phyloP scores from a whole-genome alignment of 1,140 invertebrate genomes.

The Varroa destructor region DNA sequence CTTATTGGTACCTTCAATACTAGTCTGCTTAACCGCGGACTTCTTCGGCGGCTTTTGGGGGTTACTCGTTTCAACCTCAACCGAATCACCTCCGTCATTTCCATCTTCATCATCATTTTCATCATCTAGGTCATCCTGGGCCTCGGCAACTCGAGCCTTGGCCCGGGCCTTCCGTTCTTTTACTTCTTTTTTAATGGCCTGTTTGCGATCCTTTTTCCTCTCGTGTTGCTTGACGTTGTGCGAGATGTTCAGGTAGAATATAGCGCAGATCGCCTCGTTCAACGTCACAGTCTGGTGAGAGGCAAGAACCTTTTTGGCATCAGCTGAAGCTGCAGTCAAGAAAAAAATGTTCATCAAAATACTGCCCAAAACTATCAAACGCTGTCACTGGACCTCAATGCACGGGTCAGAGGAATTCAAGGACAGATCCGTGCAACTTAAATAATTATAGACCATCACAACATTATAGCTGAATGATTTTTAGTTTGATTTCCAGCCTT shows the following conservation, averaged over 20 bases:
- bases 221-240: conserved; percentile 24
- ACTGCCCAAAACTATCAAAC: no score
- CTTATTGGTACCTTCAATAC: not conserved
- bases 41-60: not conserved
- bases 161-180: not conserved
- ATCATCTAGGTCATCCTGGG: not conserved
- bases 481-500: no score
- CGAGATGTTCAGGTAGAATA: conserved; percentile 26
- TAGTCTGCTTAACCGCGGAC: not conserved
- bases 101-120: conserved; percentile 3
- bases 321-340: not conserved
- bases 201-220: conserved; percentile 7
- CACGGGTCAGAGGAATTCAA: no score
- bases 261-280: conserved; percentile 23
- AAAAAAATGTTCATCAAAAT: no score
- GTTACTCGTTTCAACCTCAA: no score
- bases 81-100: not conserved
- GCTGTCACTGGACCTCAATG: no score
- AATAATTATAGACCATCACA: no score
- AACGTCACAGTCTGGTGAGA: conserved; percentile 25
- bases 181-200: no score
- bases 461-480: no score
- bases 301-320: not conserved
- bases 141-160: not conserved
- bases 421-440: no score